A percentile compares a stretch with the other conserved stretches of the same genome.
phyloP scores from a whole-genome alignment of 92 coral and sea anemone genomes.

The Pocillopora grandis region DNA sequence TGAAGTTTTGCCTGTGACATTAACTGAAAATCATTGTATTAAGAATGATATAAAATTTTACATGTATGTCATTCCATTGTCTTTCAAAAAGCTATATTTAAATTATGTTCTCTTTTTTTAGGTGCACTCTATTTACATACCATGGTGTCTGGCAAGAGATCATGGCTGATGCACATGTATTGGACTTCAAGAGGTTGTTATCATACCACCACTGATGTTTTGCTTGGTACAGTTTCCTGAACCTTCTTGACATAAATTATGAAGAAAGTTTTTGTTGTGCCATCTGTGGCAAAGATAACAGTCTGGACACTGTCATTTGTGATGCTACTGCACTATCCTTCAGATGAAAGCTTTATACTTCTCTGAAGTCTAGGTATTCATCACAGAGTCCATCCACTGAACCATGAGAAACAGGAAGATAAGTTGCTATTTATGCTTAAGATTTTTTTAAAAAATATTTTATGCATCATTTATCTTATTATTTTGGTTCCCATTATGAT shows the following conservation, averaged over 20 bases:
- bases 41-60: no score
- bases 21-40: no score
- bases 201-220: slow-evolving; percentile 60
- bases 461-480: neutral
- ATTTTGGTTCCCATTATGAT: neutral
- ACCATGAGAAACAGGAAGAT: slow-evolving; percentile 21
- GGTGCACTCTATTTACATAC: slow-evolving; percentile 50
- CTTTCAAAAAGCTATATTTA: no score
- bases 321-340: slow-evolving; percentile 58
- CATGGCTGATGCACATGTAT: slow-evolving; percentile 31
- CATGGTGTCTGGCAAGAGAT: slow-evolving; percentile 54
- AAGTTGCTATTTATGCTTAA: neutral
- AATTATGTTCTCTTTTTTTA: neutral
- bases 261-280: slow-evolving; percentile 44
- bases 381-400: neutral
- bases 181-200: slow-evolving; percentile 26
- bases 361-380: neutral
- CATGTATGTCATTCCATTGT: no score
- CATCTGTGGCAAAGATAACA: slow-evolving; percentile 31
- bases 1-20: no score
- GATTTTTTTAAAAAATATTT: neutral
- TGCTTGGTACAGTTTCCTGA: slow-evolving; percentile 61
- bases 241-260: slow-evolving; percentile 57
- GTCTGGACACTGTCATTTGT: slow-evolving; percentile 47
- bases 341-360: slow-evolving; percentile 29